Evolutionary conservation across 92 coral and sea anemone genomes (phyloP).

Genomic region (Actinernus sp.): DNA sequence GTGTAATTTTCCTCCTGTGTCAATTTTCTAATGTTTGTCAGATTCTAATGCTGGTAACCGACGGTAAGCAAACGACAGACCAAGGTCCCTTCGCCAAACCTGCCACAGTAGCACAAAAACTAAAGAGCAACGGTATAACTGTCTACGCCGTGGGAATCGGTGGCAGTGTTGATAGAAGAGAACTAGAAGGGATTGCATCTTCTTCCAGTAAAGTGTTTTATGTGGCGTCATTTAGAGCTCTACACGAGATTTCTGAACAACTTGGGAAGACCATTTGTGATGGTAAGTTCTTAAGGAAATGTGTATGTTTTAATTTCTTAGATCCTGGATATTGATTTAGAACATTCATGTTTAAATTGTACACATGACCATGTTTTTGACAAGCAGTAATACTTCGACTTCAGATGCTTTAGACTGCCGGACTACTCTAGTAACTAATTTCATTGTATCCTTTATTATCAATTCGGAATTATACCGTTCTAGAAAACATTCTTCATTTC

Average conservation of each 20-base stretch:
- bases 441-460: no score
- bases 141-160: conserved; percentile 6
- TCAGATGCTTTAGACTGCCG: no score
- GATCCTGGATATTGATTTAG: no score
- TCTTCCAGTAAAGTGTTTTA: not conserved
- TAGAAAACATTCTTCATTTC: no score
- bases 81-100: not conserved
- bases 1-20: no score
- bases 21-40: no score
- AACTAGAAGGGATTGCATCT: conserved; percentile 7
- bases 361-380: no score
- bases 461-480: no score
- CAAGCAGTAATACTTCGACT: no score
- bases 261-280: not conserved
- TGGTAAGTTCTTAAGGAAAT: not conserved
- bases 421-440: no score
- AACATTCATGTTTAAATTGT: no score
- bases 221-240: conserved; percentile 5
- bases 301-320: no score
- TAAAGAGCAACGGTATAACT: not conserved
- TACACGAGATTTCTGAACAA: not conserved
- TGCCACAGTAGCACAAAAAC: not conserved
- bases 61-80: conserved; percentile 6
- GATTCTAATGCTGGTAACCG: not conserved
- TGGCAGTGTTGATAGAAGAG: not conserved